phyloP scores from a whole-genome alignment of 2,888 invertebrate genomes.

The Apamea epomidion region DNA sequence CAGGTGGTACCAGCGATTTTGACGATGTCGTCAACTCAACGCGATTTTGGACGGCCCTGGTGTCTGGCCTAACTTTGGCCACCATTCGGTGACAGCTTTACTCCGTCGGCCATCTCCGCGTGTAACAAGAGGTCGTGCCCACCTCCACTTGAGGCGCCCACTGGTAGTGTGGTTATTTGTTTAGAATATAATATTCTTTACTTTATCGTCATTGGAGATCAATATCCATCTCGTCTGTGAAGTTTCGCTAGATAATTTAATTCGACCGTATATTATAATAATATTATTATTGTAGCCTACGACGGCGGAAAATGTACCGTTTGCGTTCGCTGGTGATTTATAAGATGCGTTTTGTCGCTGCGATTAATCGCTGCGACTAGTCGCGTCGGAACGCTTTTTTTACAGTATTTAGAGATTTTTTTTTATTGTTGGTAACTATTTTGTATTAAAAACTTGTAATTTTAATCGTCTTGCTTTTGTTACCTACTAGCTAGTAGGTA shows the following conservation, averaged over 20 bases:
- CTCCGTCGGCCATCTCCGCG: too few relatives aligned
- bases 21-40: too few relatives aligned
- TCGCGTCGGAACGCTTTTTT: constrained; percentile 37
- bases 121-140: too few relatives aligned
- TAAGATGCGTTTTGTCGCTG: constrained; percentile 18
- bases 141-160: too few relatives aligned
- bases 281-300: constrained; percentile 38
- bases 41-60: too few relatives aligned
- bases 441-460: constrained; percentile 43
- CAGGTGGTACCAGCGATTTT: too few relatives aligned
- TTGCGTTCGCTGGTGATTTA: constrained; percentile 26
- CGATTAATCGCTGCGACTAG: constrained; percentile 34
- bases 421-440: constrained; percentile 59
- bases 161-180: too few relatives aligned
- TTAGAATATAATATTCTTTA: background rate
- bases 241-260: background rate
- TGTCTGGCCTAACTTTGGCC: too few relatives aligned
- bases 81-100: too few relatives aligned
- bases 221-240: background rate
- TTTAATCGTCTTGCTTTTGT: constrained; percentile 33
- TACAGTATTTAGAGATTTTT: constrained; percentile 55
- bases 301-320: constrained; percentile 33
- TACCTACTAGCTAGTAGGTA: constrained; percentile 22
- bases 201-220: background rate
- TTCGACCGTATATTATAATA: constrained; percentile 9